A percentile compares a stretch with the other conserved stretches of the same genome.
phyloP scores from a whole-genome alignment of 2,113 vertebrate species.

The Heteronetta atricapilla region DNA sequence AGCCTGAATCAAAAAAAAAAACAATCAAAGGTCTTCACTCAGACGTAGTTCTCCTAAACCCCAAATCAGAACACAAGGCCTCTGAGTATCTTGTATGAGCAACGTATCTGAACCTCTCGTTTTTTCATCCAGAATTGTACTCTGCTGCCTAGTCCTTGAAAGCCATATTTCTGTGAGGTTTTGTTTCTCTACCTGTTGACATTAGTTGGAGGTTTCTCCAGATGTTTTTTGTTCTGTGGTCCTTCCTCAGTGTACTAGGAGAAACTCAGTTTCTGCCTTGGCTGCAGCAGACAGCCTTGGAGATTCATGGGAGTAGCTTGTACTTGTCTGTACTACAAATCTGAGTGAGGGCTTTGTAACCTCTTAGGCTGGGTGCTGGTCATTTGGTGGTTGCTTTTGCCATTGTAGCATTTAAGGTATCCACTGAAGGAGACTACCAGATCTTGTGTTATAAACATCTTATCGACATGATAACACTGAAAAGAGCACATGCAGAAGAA shows the following conservation, averaged over 20 bases:
- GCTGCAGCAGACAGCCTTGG: not conserved
- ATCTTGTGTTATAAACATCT: slow-evolving; percentile 43
- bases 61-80: not conserved
- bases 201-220: not conserved
- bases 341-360: not conserved
- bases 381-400: not conserved
- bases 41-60: not conserved
- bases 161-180: not conserved
- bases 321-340: not conserved
- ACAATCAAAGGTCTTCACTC: not conserved
- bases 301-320: not conserved
- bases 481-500: not conserved
- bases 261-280: not conserved
- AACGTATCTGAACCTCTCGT: not conserved
- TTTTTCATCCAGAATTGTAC: not conserved
- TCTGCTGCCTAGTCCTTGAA: not conserved
- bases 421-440: not conserved
- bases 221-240: not conserved
- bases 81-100: not conserved
- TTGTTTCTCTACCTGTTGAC: not conserved
- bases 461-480: slow-evolving; percentile 4
- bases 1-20: slow-evolving; percentile 11
- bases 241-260: not conserved
- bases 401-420: not conserved
- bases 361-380: not conserved